Evolutionary conservation across 2,888 invertebrate species (phyloP), one percentile per base, ranked within the genome.

Genomic region (Dorcus parallelipipedus): DNA sequence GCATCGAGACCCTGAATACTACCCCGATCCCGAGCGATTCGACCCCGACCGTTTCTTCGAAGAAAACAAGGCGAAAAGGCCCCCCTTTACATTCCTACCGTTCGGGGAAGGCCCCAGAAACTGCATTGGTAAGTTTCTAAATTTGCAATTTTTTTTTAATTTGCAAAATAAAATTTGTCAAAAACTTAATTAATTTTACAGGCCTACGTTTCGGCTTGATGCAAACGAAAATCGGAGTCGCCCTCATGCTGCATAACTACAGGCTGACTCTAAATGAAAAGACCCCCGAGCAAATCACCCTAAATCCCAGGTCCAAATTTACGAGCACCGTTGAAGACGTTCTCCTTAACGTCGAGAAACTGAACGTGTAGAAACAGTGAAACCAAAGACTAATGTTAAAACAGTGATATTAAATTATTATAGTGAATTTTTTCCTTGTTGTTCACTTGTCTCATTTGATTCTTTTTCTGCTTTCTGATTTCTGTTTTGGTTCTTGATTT

Each of bases 151-250:
- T 14, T 14, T 14, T 14, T 14, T 14, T 14, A 14, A 14, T 14
- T 14, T 6, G 7, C 3, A 6, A 71, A 80, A 82, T 60, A n/a
- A n/a, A n/a, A n/a, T n/a, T n/a, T n/a, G n/a, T n/a, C n/a, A n/a
- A n/a, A n/a, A n/a, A n/a, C n/a, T n/a, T n/a, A n/a, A n/a, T 81
- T 77, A 83, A 84, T 33, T 33, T 62, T 61, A 8, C 43, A 67
- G 67, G 68, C 20, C 54, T 61, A 26, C 59, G 67, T 43, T 67
- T 67, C 45, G 68, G 65, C 10, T 40, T 60, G 14, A 58, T 68
- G 56, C 67, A 67, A 42, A 54, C 57, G 1, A 68, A 67, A 59
- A 59, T 63, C 9, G 67, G 64, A 9, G 39, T 68, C 9, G 52
- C 54, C 5, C 41, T 50, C 5, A 33, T 68, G 4, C 47, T 67